Evolutionary conservation across 2,888 invertebrate genomes (phyloP).

Genomic region (Mylabris sibirica): DNA sequence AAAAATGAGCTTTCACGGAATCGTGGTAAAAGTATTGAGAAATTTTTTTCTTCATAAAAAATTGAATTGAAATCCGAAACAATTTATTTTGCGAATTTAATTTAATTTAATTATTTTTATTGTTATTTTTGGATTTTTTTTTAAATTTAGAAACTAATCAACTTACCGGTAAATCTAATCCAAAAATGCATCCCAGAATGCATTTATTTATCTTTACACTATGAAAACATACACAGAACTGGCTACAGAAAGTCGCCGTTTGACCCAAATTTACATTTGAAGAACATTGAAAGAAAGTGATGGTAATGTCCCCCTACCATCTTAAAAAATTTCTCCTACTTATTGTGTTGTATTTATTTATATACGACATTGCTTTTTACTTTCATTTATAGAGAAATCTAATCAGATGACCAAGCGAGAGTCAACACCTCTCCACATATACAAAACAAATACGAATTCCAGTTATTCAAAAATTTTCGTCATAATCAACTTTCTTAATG

Average conservation of each 20-base stretch:
- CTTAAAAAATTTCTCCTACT: conserved; percentile 58
- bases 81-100: not conserved
- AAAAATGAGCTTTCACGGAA: conserved; percentile 3
- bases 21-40: conserved; percentile 3
- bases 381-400: conserved; percentile 49
- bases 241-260: conserved; percentile 54
- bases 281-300: conserved; percentile 60
- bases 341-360: not conserved
- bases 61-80: not conserved
- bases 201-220: conserved; percentile 40
- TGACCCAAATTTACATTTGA: conserved; percentile 58
- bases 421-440: not conserved
- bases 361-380: conserved; percentile 54
- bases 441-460: not conserved
- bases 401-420: not conserved
- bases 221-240: conserved; percentile 48
- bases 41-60: not conserved
- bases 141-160: conserved; percentile 12
- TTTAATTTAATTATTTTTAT: conserved; percentile 8
- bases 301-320: conserved; percentile 57
- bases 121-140: conserved; percentile 1
- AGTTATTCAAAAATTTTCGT: not conserved
- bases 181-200: conserved; percentile 48
- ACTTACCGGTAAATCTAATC: conserved; percentile 50
- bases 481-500: conserved; percentile 1